Percentiles rank a stretch among this genome's conserved stretches.
Evolutionary conservation across 2,888 invertebrate genomes (phyloP).

Genomic region (Corythucha ciliata): DNA sequence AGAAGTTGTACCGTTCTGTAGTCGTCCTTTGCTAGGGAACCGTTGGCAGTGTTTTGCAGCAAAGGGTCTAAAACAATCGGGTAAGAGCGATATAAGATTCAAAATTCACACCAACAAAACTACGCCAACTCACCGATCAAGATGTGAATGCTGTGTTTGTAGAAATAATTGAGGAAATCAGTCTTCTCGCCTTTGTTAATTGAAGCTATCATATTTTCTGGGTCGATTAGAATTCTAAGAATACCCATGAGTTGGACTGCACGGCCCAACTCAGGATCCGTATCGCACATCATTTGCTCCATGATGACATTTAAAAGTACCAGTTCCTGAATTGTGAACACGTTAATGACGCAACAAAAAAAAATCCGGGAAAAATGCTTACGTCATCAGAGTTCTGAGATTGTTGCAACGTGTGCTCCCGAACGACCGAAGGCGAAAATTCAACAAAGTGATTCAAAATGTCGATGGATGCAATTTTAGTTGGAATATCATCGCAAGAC

Average conservation of each 20-base stretch:
- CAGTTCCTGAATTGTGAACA: conserved; percentile 79
- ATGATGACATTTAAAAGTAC: conserved; percentile 91
- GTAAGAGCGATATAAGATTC: neutral
- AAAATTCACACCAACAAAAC: neutral
- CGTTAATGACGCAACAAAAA: too few species aligned
- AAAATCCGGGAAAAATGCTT: conserved; percentile 38
- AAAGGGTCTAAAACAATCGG: conserved; percentile 62
- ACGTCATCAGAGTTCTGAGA: conserved; percentile 82
- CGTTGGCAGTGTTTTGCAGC: conserved; percentile 81
- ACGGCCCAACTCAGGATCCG: conserved; percentile 93
- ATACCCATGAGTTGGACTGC: conserved; percentile 96
- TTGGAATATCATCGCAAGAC: conserved; percentile 83
- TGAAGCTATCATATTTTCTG: conserved; percentile 93
- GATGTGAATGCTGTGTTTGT: conserved; percentile 94
- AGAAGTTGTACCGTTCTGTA: conserved; percentile 93
- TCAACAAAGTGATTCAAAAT: conserved; percentile 97
- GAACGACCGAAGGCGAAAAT: conserved; percentile 91
- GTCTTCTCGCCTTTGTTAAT: conserved; percentile 93
- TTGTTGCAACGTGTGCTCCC: conserved; percentile 94
- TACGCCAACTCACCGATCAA: conserved; percentile 59
- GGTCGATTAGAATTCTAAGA: conserved; percentile 83
- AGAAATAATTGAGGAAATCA: conserved; percentile 97
- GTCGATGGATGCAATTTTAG: conserved; percentile 95
- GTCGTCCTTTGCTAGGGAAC: conserved; percentile 85
- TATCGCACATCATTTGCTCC: conserved; percentile 94